Evolutionary conservation across 1,140 invertebrate species (phyloP).

Genomic region (Nasonia longicornis): DNA sequence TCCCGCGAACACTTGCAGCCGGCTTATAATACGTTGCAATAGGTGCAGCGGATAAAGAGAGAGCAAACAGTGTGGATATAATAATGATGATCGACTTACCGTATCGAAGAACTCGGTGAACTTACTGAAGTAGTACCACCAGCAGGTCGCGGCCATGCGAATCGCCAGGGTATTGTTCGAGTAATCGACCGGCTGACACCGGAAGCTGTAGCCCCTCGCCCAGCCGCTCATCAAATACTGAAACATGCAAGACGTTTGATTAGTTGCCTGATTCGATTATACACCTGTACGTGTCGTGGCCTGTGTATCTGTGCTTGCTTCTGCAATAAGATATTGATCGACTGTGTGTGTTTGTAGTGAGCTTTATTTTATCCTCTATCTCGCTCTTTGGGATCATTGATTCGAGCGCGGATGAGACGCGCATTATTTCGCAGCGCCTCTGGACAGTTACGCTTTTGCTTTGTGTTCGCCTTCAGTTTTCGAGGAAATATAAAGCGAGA

Average conservation of each 20-base stretch:
- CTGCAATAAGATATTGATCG: no score
- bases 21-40: no score
- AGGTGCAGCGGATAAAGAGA: not conserved
- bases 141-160: conserved; percentile 92
- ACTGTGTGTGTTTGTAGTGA: no score
- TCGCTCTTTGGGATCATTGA: no score
- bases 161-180: conserved; percentile 84
- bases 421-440: no score
- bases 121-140: conserved; percentile 99
- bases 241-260: conserved; percentile 56
- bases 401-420: no score
- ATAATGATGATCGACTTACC: conserved; percentile 67
- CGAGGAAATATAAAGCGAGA: no score
- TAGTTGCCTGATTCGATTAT: not conserved
- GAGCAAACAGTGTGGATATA: not conserved
- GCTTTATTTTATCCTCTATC: no score
- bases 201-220: conserved; percentile 90
- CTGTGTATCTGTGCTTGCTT: no score
- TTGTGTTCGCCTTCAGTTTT: no score
- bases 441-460: no score
- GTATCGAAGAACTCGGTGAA: conserved; percentile 98
- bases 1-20: no score
- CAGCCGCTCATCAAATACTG: conserved; percentile 88
- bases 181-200: conserved; percentile 95
- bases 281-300: not conserved